phyloP scores from a whole-genome alignment of 2,888 invertebrate species.

The Zootermopsis nevadensis region DNA sequence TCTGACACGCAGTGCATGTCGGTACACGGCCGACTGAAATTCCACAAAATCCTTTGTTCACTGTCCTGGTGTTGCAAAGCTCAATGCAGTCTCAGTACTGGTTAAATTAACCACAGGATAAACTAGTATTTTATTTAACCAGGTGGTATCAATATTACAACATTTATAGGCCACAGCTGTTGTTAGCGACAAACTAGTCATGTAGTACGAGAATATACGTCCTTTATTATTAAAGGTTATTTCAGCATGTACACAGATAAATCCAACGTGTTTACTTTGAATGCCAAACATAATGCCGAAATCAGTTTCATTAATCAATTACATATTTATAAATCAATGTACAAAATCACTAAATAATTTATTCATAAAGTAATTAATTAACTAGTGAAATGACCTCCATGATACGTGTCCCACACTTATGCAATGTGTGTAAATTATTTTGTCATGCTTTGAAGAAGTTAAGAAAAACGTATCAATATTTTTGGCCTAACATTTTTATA shows the following conservation, averaged over 20 bases:
- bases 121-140: neutral
- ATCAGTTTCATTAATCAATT: too few relatives aligned
- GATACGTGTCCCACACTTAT: too few relatives aligned
- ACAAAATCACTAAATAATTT: too few relatives aligned
- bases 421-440: too few relatives aligned
- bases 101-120: neutral
- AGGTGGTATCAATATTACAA: neutral
- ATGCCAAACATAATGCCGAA: too few relatives aligned
- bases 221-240: neutral
- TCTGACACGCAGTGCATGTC: neutral
- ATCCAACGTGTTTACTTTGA: too few relatives aligned
- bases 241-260: neutral
- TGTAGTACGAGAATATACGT: neutral
- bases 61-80: neutral
- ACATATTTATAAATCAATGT: too few relatives aligned
- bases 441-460: too few relatives aligned
- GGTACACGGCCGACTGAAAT: neutral
- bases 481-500: too few relatives aligned
- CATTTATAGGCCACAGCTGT: neutral
- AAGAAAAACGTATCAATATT: too few relatives aligned
- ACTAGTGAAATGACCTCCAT: too few relatives aligned
- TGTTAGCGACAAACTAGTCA: neutral
- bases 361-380: too few relatives aligned
- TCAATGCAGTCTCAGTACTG: neutral
- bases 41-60: neutral